These are phyloP conservation scores for Macroramphosus scolopax DNA, from an alignment of 2,797 vertebrate genomes.

Conservation along the genomic window DNA sequence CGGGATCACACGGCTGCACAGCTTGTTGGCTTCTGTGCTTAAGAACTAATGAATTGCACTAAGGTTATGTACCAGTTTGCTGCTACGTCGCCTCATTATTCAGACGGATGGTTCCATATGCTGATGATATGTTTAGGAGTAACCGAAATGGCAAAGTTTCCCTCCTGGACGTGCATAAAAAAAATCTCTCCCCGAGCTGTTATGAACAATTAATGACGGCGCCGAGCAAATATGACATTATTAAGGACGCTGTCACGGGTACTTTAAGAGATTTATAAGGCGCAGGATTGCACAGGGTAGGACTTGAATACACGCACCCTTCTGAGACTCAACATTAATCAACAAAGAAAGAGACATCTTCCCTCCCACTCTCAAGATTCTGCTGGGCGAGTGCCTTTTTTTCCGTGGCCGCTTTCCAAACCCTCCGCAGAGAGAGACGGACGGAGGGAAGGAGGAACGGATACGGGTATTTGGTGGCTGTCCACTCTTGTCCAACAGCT, in stretches of 20 bases:
- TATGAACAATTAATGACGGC: constrained; percentile 30
- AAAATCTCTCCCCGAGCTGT: constrained; percentile 23
- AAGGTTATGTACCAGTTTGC: constrained; percentile 1
- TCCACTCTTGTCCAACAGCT: constrained; percentile 42
- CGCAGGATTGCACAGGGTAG: constrained; percentile 14
- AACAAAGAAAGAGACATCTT: constrained; percentile 37
- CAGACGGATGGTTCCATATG: constrained; percentile 16
- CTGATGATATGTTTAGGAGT: constrained; percentile 15
- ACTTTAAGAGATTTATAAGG: constrained; percentile 39
- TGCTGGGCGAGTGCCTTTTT: constrained; percentile 38
- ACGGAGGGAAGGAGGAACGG: constrained; percentile 7
- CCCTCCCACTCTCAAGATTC: constrained; percentile 31
- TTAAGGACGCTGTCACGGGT: constrained; percentile 20
- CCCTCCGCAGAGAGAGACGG: constrained; percentile 11
- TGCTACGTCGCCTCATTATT: constrained; percentile 13
- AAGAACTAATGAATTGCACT: constrained; percentile 1
- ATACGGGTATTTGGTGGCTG: constrained; percentile 41
- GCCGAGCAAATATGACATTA: constrained; percentile 29
- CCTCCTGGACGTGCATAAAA: constrained; percentile 26
- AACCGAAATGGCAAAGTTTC: constrained; percentile 12
- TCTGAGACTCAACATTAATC: constrained; percentile 49
- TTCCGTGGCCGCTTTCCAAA: constrained; percentile 45
- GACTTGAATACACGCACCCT: constrained; percentile 24
- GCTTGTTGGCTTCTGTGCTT: neutral
- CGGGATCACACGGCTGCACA: constrained; percentile 2